These are phyloP conservation scores for Drosophila mayaguana DNA, from an alignment of 2,888 invertebrate species.

Conservation along the genomic window DNA sequence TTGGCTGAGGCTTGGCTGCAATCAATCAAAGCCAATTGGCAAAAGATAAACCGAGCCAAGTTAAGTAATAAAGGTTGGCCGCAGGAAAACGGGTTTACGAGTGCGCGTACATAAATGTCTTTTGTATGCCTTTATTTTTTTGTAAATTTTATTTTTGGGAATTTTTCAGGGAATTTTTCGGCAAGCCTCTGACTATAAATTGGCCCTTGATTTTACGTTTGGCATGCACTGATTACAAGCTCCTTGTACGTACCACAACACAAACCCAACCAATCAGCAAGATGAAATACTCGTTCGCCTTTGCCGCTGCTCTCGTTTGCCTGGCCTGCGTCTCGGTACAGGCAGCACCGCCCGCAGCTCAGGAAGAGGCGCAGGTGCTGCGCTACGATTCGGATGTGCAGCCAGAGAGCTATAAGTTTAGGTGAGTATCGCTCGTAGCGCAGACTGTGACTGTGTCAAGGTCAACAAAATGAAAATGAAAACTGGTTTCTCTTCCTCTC, in stretches of 20 bases:
- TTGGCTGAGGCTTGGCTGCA: constrained; percentile 59
- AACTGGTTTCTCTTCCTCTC: constrained; percentile 43
- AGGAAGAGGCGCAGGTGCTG: constrained; percentile 87
- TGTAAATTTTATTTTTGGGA: constrained; percentile 7
- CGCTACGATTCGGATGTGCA: constrained; percentile 87
- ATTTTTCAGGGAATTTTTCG: constrained; percentile 14
- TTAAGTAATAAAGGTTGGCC: constrained; percentile 58
- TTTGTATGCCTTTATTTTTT: constrained; percentile 13
- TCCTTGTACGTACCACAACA: constrained; percentile 66
- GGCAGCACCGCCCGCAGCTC: constrained; percentile 78
- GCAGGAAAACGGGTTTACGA: constrained; percentile 49
- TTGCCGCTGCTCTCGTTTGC: constrained; percentile 53
- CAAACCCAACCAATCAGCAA: constrained; percentile 21
- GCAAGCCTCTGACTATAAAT: constrained; percentile 61
- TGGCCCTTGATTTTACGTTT: constrained; percentile 47
- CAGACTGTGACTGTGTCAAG: constrained; percentile 48
- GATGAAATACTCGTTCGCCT: constrained; percentile 66
- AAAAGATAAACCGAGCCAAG: constrained; percentile 40
- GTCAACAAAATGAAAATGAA: constrained; percentile 35
- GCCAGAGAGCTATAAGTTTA: constrained; percentile 83
- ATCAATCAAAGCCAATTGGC: constrained; percentile 67
- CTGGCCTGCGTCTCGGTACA: constrained; percentile 74
- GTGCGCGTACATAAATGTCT: not conserved
- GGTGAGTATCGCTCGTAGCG: constrained; percentile 66
- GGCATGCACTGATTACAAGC: constrained; percentile 76